Conservation (phyloP, 2,888 invertebrate species). For the Lasioglossum zephyrum region DNA sequence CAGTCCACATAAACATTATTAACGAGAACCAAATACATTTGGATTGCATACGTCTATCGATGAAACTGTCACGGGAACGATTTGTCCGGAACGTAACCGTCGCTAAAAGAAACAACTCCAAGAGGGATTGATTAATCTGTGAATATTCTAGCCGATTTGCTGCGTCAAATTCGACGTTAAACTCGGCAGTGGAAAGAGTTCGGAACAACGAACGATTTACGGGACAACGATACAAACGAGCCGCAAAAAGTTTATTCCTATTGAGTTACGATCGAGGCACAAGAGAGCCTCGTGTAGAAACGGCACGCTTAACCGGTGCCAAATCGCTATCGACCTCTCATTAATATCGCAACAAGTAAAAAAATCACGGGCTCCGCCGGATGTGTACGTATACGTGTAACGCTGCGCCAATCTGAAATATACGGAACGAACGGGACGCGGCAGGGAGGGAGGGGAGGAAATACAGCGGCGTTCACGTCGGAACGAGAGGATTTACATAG, state of each 20-base stretch:
- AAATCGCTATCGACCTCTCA: constrained; percentile 54
- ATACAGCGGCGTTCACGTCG: constrained; percentile 1
- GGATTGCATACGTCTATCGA: neutral
- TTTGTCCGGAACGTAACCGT: neutral
- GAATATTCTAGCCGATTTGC: neutral
- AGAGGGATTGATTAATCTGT: neutral
- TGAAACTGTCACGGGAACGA: neutral
- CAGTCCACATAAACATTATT: too few relatives aligned
- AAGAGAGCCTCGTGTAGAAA: neutral
- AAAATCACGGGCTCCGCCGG: constrained; percentile 40
- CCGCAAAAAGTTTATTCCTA: constrained; percentile 10
- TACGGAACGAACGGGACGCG: constrained; percentile 28
- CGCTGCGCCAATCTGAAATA: constrained; percentile 41
- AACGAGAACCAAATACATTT: too few relatives aligned
- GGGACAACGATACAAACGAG: neutral
- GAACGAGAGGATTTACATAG: constrained; percentile 27
- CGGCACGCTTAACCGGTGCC: constrained; percentile 31
- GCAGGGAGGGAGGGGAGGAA: neutral
- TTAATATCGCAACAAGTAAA: constrained; percentile 64
- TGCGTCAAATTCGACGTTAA: neutral
- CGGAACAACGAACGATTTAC: neutral
- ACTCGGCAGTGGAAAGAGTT: neutral
- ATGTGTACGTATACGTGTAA: neutral
- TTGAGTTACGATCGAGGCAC: constrained; percentile 18
- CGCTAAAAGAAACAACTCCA: neutral